A percentile compares a stretch with the other conserved stretches of the same genome.
These are phyloP conservation scores for Tragulus kanchil DNA, from an alignment of 2,113 vertebrate genomes.

Conservation along the genomic window DNA sequence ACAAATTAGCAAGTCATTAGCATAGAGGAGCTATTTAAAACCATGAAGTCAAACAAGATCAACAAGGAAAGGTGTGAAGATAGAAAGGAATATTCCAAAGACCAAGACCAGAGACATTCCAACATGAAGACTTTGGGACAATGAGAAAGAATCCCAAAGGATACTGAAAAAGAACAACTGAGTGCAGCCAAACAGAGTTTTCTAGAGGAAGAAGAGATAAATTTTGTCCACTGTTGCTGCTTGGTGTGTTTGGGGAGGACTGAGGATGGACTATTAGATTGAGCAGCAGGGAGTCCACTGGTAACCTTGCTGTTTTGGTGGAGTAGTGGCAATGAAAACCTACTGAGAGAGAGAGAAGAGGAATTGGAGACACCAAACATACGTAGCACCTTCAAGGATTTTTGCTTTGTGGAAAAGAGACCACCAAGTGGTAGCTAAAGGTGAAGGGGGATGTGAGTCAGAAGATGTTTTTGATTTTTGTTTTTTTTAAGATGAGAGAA, in stretches of 20 bases:
- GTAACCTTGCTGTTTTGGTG: not conserved
- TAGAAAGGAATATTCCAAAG: not conserved
- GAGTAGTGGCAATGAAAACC: not conserved
- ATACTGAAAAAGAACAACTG: not conserved
- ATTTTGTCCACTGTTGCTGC: not conserved
- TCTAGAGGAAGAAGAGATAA: not conserved
- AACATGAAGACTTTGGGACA: not conserved
- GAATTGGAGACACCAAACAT: not conserved
- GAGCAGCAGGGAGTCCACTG: not conserved
- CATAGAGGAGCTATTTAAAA: slow-evolving; percentile 26
- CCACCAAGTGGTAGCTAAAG: not conserved
- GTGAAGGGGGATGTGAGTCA: not conserved
- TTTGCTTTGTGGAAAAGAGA: too few species aligned
- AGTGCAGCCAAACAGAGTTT: not conserved
- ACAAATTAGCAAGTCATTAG: slow-evolving; percentile 2
- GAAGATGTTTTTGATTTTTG: not conserved
- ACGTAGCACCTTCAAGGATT: not conserved
- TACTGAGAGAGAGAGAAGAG: not conserved
- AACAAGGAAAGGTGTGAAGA: slow-evolving; percentile 11
- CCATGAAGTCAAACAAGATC: not conserved
- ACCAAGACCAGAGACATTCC: not conserved
- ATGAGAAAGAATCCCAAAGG: slow-evolving; percentile 10
- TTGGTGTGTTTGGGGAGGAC: not conserved
- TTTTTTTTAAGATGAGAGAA: not conserved
- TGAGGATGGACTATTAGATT: not conserved